Evolutionary conservation across 2,113 vertebrate species (phyloP).

Genomic region (Anser brachyrhynchus): DNA sequence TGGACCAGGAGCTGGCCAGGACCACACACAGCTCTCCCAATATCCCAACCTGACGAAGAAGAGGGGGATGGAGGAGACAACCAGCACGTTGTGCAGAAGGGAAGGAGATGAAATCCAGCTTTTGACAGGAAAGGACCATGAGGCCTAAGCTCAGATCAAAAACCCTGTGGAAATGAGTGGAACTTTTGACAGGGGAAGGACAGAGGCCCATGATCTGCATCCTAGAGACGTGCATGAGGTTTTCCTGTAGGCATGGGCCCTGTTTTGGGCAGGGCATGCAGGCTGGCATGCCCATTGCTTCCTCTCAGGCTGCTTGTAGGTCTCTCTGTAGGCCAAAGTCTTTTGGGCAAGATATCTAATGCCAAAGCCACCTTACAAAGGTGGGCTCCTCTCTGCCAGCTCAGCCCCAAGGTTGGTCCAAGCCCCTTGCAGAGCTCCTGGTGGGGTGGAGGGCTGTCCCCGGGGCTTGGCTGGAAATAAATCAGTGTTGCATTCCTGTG

Average conservation of each 20-base stretch:
- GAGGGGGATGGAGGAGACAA: constrained; percentile 13
- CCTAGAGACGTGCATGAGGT: neutral
- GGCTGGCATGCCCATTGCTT: neutral
- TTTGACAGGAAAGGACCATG: neutral
- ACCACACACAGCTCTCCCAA: constrained; percentile 55
- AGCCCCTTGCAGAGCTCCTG: neutral
- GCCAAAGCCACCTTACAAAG: neutral
- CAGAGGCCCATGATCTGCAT: neutral
- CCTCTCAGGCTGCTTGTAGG: neutral
- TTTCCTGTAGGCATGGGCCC: neutral
- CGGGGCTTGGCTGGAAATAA: neutral
- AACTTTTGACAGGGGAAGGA: neutral
- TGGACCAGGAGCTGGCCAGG: constrained; percentile 18
- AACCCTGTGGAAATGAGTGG: neutral
- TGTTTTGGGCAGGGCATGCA: neutral
- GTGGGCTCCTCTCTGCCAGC: neutral
- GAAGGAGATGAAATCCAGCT: neutral
- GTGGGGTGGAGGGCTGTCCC: neutral
- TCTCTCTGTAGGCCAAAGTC: neutral
- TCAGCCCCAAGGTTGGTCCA: neutral
- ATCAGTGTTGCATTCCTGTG: neutral
- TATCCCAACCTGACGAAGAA: neutral
- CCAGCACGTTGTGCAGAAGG: neutral
- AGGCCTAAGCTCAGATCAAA: neutral
- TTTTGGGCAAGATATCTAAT: neutral